phyloP scores from a whole-genome alignment of 2,113 vertebrate genomes.

The Vidua chalybeata region DNA sequence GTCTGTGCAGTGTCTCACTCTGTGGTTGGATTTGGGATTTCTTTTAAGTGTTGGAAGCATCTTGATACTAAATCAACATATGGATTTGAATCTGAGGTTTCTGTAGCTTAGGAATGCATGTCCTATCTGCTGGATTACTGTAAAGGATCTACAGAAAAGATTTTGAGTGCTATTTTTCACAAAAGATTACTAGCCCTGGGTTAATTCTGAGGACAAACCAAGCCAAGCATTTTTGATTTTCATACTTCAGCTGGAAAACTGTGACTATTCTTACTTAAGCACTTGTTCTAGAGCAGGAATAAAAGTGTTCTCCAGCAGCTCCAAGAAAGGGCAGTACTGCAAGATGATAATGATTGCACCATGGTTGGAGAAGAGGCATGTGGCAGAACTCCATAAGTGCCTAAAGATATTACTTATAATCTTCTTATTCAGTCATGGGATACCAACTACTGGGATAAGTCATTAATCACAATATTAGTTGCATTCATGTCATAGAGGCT shows the following conservation, averaged over 20 bases:
- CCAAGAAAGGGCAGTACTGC: background rate
- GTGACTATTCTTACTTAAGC: background rate
- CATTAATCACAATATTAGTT: conserved; percentile 32
- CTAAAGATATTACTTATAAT: conserved; percentile 30
- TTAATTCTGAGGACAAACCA: background rate
- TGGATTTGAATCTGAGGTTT: background rate
- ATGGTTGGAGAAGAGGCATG: background rate
- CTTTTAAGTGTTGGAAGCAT: background rate
- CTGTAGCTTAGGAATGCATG: background rate
- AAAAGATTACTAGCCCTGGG: background rate
- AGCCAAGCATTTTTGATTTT: background rate
- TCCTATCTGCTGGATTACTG: background rate
- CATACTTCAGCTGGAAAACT: background rate
- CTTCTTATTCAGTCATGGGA: conserved; percentile 33
- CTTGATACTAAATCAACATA: background rate
- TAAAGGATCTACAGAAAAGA: background rate
- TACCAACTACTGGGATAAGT: conserved; percentile 2
- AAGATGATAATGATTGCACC: background rate
- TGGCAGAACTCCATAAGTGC: background rate
- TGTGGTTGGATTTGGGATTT: background rate
- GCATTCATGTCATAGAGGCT: background rate
- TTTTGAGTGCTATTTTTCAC: background rate
- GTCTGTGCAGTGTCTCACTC: background rate
- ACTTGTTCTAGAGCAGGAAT: background rate
- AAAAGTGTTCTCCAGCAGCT: background rate